Percentiles rank a stretch among this genome's conserved stretches.
phyloP scores from a whole-genome alignment of 2,113 vertebrate species.

The Salvelinus sp. region DNA sequence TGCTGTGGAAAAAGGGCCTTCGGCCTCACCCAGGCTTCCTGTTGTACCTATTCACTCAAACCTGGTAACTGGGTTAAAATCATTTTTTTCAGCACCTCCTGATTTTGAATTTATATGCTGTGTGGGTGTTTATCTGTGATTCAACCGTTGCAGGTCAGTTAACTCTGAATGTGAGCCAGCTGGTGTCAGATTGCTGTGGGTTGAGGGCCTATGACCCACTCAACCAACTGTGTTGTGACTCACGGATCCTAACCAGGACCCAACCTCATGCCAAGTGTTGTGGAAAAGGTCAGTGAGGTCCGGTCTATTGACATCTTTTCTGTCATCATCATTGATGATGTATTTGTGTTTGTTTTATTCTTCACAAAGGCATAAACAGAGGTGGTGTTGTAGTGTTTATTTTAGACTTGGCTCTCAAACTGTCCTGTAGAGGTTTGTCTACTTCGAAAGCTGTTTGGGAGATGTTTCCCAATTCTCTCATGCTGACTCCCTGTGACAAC shows the following conservation, averaged over 20 bases:
- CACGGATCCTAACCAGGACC: not conserved
- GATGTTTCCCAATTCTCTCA: no score
- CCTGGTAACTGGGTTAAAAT: no score
- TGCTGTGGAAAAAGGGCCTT: not conserved
- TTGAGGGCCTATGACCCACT: not conserved
- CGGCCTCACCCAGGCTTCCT: not conserved
- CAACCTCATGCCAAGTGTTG: not conserved
- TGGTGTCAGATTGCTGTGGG: not conserved
- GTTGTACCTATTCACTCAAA: not conserved
- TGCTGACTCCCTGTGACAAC: no score
- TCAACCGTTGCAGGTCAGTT: not conserved
- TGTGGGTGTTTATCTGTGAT: not conserved
- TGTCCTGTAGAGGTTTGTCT: no score
- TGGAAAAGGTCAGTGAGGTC: not conserved
- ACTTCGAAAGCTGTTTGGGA: no score
- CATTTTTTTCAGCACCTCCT: no score
- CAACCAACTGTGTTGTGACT: not conserved
- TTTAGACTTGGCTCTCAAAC: no score
- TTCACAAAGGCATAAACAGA: no score
- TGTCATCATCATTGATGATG: no score
- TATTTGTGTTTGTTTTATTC: no score
- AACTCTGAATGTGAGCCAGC: not conserved
- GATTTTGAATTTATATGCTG: not conserved
- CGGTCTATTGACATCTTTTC: no score
- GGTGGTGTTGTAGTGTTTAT: no score